These are phyloP conservation scores for Holocentrus rufus DNA, from an alignment of 2,797 vertebrate species.

Conservation along the genomic window DNA sequence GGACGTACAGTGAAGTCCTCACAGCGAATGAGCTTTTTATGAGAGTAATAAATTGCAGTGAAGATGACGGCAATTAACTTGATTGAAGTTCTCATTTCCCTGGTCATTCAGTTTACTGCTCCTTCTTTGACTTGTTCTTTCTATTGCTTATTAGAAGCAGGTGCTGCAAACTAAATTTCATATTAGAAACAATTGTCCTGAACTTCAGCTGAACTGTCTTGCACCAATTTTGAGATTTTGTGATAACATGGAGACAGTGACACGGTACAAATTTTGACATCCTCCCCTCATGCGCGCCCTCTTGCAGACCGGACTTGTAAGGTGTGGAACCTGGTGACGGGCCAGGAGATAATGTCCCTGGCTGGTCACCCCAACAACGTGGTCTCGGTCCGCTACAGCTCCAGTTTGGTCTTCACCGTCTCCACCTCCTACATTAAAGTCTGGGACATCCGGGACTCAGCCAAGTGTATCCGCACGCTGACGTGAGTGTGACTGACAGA, in stretches of 20 bases:
- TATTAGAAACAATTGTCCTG: too few relatives aligned
- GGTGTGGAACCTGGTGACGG: conserved; percentile 98
- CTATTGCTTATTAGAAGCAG: neutral
- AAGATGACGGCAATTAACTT: too few relatives aligned
- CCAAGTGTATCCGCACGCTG: conserved; percentile 93
- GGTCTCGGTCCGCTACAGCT: conserved; percentile 95
- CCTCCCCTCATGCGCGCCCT: neutral
- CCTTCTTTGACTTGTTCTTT: neutral
- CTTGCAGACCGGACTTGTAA: conserved; percentile 94
- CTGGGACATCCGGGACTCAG: conserved; percentile 98
- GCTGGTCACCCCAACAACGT: conserved; percentile 95
- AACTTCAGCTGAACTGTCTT: neutral
- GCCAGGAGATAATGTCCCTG: conserved; percentile 98
- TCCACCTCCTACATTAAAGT: conserved; percentile 98
- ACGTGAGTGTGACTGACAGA: conserved; percentile 84
- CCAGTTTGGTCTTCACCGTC: conserved; percentile 95
- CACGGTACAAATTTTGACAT: too few relatives aligned
- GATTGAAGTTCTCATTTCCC: conserved; percentile 6
- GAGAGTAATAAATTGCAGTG: neutral
- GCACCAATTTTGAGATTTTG: neutral
- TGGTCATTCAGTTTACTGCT: neutral
- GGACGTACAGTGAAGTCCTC: neutral
- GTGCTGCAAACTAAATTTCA: neutral
- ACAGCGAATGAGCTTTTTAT: conserved; percentile 4
- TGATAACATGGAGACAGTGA: too few relatives aligned